Base-by-base conservation (phyloP, 2,888 invertebrate genomes). In the Agriopis aurantiaria region DNA sequence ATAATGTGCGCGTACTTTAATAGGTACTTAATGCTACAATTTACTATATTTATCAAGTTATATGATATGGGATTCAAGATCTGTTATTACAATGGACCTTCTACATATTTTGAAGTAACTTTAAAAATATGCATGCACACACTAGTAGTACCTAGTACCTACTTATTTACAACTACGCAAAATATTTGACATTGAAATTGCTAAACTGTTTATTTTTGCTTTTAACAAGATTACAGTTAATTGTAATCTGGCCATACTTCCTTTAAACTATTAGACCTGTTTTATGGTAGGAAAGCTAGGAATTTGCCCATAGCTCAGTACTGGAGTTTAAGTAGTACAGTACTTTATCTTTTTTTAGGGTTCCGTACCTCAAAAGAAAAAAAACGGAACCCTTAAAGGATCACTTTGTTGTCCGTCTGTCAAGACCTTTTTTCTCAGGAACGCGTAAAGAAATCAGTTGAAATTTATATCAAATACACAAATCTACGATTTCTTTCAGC, bases 221-320 rank as follows among this genome's bases (percentile, higher is more conserved):
- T 62, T 64, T 55, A 64, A 58, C 58, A 58, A 58, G 58, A 46
- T 46, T 58, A 48, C 12, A 57, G 43, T n/a, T n/a, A n/a, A n/a
- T n/a, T n/a, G n/a, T n/a, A n/a, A n/a, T n/a, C n/a, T n/a, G n/a
- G n/a, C n/a, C n/a, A n/a, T n/a, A n/a, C n/a, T n/a, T n/a, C n/a
- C n/a, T n/a, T n/a, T 43, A 12, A 23, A 46, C 46, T 11, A 49
- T 7, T 10, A 23, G 17, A 23, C 17, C 17, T 23, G 17, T 23
- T 23, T 23, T 23, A 23, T 23, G 17, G 17, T 23, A 0, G 17
- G 2, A 23, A 23, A 23, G 17, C 2, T 23, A 23, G 17, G 17
- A 23, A 23, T 23, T 23, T 23, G 17, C 17, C 17, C 17, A 23
- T 23, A 23, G 17, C 17, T 23, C 17, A 23, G 17, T 23, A 23